Conservation (phyloP, 2,113 vertebrate species). For the Bothrops jararaca region DNA sequence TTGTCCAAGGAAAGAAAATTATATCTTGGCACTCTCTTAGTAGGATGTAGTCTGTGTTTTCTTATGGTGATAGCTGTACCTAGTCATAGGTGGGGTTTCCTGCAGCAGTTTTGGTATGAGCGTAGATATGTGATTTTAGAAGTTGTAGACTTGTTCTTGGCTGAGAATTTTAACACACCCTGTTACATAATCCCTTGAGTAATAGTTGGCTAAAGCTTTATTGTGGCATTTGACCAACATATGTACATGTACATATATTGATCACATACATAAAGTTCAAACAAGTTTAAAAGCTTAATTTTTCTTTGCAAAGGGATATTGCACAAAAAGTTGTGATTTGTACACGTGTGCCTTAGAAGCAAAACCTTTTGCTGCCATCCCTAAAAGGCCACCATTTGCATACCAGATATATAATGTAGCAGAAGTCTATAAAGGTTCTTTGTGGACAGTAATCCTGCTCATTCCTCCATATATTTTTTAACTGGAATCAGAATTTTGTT, state of each 20-base stretch:
- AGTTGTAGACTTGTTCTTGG: background rate
- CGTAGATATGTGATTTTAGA: constrained; percentile 10
- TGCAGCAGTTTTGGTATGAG: background rate
- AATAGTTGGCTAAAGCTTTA: background rate
- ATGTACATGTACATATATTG: background rate
- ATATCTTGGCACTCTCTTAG: constrained; percentile 10
- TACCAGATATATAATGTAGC: background rate
- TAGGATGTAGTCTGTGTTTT: constrained; percentile 10
- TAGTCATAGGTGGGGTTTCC: constrained; percentile 29
- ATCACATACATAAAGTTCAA: background rate
- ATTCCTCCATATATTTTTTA: background rate
- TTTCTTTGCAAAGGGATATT: background rate
- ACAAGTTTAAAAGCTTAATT: background rate
- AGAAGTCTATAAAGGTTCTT: background rate
- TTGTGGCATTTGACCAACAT: background rate
- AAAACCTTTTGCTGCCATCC: background rate
- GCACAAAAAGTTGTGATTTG: background rate
- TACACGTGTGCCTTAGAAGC: background rate
- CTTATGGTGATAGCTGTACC: constrained; percentile 41
- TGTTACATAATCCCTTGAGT: background rate
- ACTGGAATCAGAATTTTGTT: background rate
- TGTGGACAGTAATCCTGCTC: background rate
- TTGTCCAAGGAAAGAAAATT: constrained; percentile 29
- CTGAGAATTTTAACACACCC: background rate
- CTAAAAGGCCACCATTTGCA: too few species aligned